Percentiles rank a stretch among this genome's conserved stretches.
phyloP scores from a whole-genome alignment of 2,113 vertebrate species.

The Cyanoderma ruficeps region DNA sequence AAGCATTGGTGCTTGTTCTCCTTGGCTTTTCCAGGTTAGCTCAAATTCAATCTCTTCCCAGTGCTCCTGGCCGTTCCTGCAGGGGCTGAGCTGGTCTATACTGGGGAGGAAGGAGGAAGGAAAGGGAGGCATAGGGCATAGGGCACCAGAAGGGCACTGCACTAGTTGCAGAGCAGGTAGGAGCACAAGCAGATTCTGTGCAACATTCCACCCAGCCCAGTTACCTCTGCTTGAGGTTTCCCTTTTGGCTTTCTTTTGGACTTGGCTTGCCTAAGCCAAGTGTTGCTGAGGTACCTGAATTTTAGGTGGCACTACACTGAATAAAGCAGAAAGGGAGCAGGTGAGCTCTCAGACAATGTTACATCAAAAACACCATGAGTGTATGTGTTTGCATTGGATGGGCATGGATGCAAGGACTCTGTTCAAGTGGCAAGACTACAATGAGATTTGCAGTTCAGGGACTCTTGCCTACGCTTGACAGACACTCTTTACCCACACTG shows the following conservation, averaged over 20 bases:
- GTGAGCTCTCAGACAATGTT: neutral
- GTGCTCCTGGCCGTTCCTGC: neutral
- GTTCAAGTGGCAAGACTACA: neutral
- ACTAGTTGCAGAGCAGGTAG: neutral
- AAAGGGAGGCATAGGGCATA: too few relatives aligned
- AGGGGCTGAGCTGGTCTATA: neutral
- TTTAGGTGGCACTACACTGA: neutral
- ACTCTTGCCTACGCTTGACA: fast-evolving
- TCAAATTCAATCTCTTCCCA: neutral
- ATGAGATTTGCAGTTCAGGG: neutral
- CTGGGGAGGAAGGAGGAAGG: fast-evolving
- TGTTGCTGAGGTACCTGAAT: neutral
- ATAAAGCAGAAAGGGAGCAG: neutral
- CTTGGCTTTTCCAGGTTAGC: neutral
- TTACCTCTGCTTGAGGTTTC: neutral
- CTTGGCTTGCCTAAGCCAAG: neutral
- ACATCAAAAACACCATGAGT: neutral
- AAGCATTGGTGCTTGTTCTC: neutral
- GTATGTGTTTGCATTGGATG: neutral
- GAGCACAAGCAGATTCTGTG: neutral
- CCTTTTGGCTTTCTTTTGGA: neutral
- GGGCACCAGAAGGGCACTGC: neutral
- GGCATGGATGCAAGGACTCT: neutral
- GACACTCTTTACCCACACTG: neutral
- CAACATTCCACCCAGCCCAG: neutral